Base-by-base conservation (phyloP, 1,140 invertebrate species). In the Notospermus geniculatus region DNA sequence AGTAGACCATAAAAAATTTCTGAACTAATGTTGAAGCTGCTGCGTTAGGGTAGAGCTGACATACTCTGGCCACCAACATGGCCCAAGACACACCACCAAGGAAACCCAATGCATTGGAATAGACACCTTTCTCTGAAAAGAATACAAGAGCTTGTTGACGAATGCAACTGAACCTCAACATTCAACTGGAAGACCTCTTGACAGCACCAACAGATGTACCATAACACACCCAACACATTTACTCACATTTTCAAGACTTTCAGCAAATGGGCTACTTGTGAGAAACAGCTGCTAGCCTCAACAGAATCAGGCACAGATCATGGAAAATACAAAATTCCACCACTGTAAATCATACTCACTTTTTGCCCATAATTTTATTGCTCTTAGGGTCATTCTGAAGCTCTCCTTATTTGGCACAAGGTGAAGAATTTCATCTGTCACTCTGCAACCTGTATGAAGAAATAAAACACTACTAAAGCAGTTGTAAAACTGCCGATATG, bases 61-160 rank as follows among this genome's bases (percentile, higher is more conserved):
- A 99, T 0, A 94, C 97, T 67, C 97, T 84, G 0, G 97, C 97
- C 0, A 99, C 95, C 29, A 99, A 80, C 92, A 99, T 99, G 25
- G 97, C 97, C 97, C 97, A 99, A 0, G 95, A 97, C 27, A 99
- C 95, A 62, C 97, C 97, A 57, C 97, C 97, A 53, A 99, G 86
- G 78, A 97, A 99, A 23, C 97, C 97, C 64, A 99, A 82, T 0
- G 91, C 91, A 85, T 99, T 99, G 52, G 95, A 98, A 83, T 99
- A 99, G 60, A 99, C 95, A 41, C 96, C 95, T 82, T 95, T 91
- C 58, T 75, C 76, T 81, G 67, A 15, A 57, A 62, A 22, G n/a
- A 7, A 50, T 29, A 57, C 22, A 41, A 65, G n/a, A n/a, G n/a
- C n/a, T n/a, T n/a, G n/a, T n/a, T n/a, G n/a, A n/a, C n/a, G n/a